Base-by-base conservation (phyloP, 2,113 vertebrate species). In the Uria aalge region DNA sequence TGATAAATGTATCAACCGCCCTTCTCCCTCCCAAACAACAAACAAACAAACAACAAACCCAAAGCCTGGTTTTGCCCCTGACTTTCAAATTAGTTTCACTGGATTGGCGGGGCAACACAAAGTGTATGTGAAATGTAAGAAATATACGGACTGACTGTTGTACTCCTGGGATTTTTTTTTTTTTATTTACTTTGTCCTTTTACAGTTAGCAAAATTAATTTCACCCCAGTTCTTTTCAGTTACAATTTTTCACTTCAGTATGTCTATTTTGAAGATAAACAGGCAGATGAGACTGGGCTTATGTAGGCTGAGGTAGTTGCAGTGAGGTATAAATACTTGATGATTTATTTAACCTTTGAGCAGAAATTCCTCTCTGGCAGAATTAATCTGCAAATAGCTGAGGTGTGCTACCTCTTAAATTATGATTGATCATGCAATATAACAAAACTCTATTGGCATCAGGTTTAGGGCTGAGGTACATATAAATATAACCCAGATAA, bases 271-370 rank as follows among this genome's bases (percentile, higher is more conserved):
- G 43, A 78, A 84, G 86, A 86, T 3, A 5, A 93, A 40, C 26
- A 63, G 36, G 52, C 3, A 1, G 34, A 32, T 56, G 52, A 85
- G 50, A n/a, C 59, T 15, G 47, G 45, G 17, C 8, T 89, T 78
- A 67, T 5, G 5, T 48, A 91, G 83, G 56, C 76, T 81, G 86
- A 89, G 66, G 80, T 60, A 34, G 68, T 19, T 93, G 84, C 62
- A 75, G 34, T 38, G 56, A 86, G 62, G 52, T 92, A 63, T 92
- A 84, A 96, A 91, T 78, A 87, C 73, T 87, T 89, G 8, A 71
- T 93, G 80, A 95, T 96, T 96, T 95, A 96, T 95, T 95, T 96
- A 91, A 90, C 79, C 86, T 88, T 73, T 89, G 48, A 94, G 85
- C 76, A 89, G 68, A 93, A 95, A 60, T 68, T 91, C 67, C 68